Evolutionary conservation across 2,888 invertebrate species (phyloP).

Genomic region (Apeira syringaria): DNA sequence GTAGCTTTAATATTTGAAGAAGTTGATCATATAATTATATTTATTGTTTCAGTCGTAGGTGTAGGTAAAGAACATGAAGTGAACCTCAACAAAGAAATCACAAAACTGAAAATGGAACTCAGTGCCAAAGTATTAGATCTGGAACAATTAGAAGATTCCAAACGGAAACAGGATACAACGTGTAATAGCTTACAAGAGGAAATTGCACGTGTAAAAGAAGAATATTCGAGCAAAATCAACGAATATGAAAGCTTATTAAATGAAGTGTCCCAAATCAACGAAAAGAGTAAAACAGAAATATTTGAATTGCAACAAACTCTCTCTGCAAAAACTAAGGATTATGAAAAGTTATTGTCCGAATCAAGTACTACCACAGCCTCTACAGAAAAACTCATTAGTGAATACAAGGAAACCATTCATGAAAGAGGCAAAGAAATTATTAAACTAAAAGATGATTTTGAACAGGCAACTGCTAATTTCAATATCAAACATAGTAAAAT

Average conservation of each 20-base stretch:
- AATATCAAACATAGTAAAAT: slow-evolving; percentile 78
- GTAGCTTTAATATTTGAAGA: too few species aligned
- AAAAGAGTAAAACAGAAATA: slow-evolving; percentile 69
- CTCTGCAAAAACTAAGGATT: slow-evolving; percentile 65
- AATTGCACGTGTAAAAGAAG: slow-evolving; percentile 61
- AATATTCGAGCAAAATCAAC: slow-evolving; percentile 66
- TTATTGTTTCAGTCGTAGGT: slow-evolving; percentile 62
- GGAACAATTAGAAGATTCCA: slow-evolving; percentile 73
- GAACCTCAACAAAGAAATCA: slow-evolving; percentile 76
- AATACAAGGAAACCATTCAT: slow-evolving; percentile 76
- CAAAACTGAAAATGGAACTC: slow-evolving; percentile 79
- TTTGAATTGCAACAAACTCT: slow-evolving; percentile 65
- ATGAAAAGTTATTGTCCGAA: slow-evolving; percentile 64
- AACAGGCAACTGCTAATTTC: slow-evolving; percentile 71
- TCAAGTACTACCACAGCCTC: slow-evolving; percentile 60
- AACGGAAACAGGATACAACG: slow-evolving; percentile 63
- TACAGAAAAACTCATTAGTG: slow-evolving; percentile 68
- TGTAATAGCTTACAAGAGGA: slow-evolving; percentile 68
- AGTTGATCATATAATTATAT: slow-evolving; percentile 2
- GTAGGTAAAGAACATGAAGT: slow-evolving; percentile 77
- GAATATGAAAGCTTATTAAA: slow-evolving; percentile 73
- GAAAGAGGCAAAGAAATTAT: slow-evolving; percentile 82
- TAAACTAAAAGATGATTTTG: slow-evolving; percentile 76
- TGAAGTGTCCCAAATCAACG: slow-evolving; percentile 69
- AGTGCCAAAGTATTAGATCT: slow-evolving; percentile 82